These are phyloP conservation scores for Megaceryle alcyon DNA, from an alignment of 2,797 vertebrate genomes.

Conservation along the genomic window DNA sequence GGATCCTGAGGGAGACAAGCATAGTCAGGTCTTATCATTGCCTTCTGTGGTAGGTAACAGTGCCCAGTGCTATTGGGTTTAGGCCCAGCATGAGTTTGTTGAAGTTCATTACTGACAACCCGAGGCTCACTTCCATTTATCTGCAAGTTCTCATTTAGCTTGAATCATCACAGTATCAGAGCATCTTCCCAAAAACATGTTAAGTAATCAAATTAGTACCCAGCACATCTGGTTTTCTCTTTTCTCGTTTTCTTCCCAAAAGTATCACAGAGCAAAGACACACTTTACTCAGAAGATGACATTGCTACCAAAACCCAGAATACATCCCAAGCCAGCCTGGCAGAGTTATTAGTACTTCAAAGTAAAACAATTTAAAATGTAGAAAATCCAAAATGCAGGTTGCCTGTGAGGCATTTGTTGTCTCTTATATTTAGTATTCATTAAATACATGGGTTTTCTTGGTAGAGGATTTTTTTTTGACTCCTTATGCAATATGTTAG, in stretches of 20 bases:
- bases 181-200: background rate
- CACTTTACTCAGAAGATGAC: background rate
- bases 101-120: constrained; percentile 66
- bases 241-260: background rate
- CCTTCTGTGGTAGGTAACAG: constrained; percentile 48
- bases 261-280: background rate
- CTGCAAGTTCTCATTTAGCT: constrained; percentile 56
- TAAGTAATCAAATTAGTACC: constrained; percentile 47
- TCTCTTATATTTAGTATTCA: background rate
- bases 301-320: background rate
- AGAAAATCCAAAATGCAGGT: background rate
- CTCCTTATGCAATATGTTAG: background rate
- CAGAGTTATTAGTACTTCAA: background rate
- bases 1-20: background rate
- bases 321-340: background rate
- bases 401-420: background rate
- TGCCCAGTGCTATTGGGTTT: constrained; percentile 25
- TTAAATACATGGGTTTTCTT: background rate
- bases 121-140: constrained; percentile 56
- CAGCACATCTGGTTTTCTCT: constrained; percentile 37
- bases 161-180: constrained; percentile 23
- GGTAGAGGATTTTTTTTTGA: background rate
- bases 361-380: background rate
- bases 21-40: background rate
- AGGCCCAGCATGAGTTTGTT: constrained; percentile 49